Conservation (phyloP, 2,113 vertebrate genomes). For the Pardalotus punctatus region DNA sequence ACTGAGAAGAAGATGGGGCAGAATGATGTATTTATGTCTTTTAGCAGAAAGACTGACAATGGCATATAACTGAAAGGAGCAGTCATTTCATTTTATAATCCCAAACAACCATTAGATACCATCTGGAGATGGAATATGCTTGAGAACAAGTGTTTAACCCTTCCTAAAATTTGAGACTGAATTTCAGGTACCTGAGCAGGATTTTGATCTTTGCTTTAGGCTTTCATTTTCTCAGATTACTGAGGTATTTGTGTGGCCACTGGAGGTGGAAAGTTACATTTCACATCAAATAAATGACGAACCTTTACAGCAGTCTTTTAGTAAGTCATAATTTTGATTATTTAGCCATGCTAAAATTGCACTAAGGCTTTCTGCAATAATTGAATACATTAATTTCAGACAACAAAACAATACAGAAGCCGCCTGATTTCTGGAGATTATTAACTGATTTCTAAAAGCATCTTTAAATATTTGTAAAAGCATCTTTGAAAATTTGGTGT, state of each 20-base stretch:
- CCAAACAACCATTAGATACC: not conserved
- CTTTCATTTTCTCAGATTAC: not conserved
- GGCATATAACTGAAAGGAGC: not conserved
- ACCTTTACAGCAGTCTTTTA: not conserved
- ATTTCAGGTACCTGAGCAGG: not conserved
- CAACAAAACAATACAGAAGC: not conserved
- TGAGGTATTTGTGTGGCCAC: not conserved
- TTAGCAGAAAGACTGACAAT: not conserved
- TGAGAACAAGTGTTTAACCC: not conserved
- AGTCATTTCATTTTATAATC: not conserved
- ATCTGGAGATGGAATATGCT: not conserved
- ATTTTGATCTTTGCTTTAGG: not conserved
- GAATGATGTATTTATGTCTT: not conserved
- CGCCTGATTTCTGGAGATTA: not conserved
- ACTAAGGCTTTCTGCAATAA: not conserved
- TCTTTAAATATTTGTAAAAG: not conserved
- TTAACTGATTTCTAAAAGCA: not conserved
- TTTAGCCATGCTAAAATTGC: not conserved
- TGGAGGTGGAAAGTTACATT: not conserved
- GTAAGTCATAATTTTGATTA: not conserved
- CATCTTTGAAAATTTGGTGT: not conserved
- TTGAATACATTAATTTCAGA: not conserved
- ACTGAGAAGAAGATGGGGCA: not conserved
- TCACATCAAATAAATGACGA: not conserved
- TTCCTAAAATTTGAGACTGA: not conserved